These are phyloP conservation scores for Phragmatobia fuliginosa DNA, from an alignment of 2,888 invertebrate genomes.

Conservation along the genomic window DNA sequence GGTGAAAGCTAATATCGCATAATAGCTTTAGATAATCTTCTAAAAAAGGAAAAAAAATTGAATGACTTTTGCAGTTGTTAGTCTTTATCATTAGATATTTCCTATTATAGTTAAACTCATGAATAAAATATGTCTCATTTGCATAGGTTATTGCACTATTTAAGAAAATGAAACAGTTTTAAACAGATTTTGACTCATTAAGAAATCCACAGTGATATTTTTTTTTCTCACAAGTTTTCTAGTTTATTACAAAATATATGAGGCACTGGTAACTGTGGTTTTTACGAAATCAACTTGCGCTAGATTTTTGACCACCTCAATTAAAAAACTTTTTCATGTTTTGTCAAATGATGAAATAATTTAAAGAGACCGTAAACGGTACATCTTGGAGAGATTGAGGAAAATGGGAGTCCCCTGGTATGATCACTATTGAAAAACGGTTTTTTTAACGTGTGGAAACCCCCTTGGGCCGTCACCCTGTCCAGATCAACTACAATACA, in stretches of 20 bases:
- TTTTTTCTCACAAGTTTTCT: neutral
- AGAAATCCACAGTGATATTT: neutral
- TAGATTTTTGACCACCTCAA: too few relatives aligned
- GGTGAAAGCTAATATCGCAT: too few relatives aligned
- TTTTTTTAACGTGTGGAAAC: too few relatives aligned
- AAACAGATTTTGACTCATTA: neutral
- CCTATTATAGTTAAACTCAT: neutral
- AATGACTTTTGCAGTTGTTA: neutral
- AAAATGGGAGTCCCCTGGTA: neutral
- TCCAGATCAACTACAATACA: neutral
- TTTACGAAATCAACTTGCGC: neutral
- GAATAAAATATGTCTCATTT: neutral
- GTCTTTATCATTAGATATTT: neutral
- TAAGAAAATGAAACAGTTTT: neutral
- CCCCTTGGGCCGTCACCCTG: too few relatives aligned
- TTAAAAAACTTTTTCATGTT: too few relatives aligned
- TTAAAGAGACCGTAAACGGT: too few relatives aligned
- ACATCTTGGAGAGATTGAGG: too few relatives aligned
- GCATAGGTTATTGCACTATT: neutral
- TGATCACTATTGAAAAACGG: neutral
- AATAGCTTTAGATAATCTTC: neutral
- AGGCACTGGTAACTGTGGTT: neutral
- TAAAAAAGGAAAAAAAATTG: neutral
- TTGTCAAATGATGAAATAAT: too few relatives aligned
- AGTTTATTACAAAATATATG: neutral